Evolutionary conservation across 64 coral and sea anemone genomes (phyloP), one percentile per base, ranked within the genome.

Genomic region (Trachythela sp.): DNA sequence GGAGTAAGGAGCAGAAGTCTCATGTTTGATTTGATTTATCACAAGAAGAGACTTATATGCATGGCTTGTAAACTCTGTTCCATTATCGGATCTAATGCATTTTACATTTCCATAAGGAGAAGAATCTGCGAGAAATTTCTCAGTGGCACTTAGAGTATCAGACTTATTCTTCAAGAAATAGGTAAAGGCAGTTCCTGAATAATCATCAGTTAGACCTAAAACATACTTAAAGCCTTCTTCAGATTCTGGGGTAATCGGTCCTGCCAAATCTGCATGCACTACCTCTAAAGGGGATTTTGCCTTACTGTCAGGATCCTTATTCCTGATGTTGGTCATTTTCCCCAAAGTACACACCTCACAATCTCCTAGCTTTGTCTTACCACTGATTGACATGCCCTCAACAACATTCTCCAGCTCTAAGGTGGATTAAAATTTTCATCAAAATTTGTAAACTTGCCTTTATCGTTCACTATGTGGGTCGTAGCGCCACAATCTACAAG

Each of bases 111-210:
- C 86, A 87, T 32, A 58, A 5, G 52, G 86, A 4, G 86, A 2
- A 34, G 54, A 54, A 87, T 87, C 86, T 8, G 52, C 86, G 17
- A 87, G 34, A 30, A 87, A 87, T 37, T 67, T 87, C 34, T 64
- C 18, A 11, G 86, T 38, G 36, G 86, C 86, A 9, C 31, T 22
- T 4, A 87, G 4, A 4, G 86, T 36, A 64, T 87, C 86, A 67
- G 7, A 13, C n/a, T 87, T 87, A 37, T 87, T 38, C 48, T 87
- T 87, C 2, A 87, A 32, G 36, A 87, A 87, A 87, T 87, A 87
- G 1, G 36, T 39, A 18, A 87, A 58, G 14, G 18, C 30, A 30
- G 34, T 18, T 8, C 86, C 86, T 13, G 86, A 87, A 67, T 87
- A 87, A 87, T 87, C 86, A 37, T 87, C 86, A 50, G 86, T 87